Evolutionary conservation across 2,888 invertebrate species (phyloP).

Genomic region (Zhuqinia jingwanae): DNA sequence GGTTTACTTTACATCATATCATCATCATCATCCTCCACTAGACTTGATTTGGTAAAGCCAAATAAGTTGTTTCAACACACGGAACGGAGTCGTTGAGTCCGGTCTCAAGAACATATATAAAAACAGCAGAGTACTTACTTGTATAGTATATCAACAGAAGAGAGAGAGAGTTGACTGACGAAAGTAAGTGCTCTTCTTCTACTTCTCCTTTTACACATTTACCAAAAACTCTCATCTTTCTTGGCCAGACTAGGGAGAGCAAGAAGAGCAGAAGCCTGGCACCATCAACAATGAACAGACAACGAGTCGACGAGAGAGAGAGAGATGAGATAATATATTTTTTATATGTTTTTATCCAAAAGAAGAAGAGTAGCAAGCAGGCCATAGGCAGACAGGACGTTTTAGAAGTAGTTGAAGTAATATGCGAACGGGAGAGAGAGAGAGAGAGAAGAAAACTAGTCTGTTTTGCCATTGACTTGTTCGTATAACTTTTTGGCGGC

Average conservation of each 20-base stretch:
- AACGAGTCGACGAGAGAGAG: constrained; percentile 64
- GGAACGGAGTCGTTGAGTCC: constrained; percentile 57
- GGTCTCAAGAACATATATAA: constrained; percentile 51
- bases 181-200: constrained; percentile 64
- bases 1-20: no score
- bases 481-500: constrained; percentile 70
- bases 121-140: no score
- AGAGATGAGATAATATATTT: constrained; percentile 67
- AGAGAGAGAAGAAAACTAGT: no score
- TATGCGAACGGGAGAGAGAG: constrained; percentile 29
- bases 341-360: constrained; percentile 58
- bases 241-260: constrained; percentile 58
- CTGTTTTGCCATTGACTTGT: constrained; percentile 68
- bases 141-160: no score
- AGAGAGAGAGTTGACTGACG: constrained; percentile 40
- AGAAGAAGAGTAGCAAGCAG: constrained; percentile 28
- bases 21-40: constrained; percentile 8
- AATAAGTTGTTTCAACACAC: constrained; percentile 19
- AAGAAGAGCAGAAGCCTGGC: constrained; percentile 70
- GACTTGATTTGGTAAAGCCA: not conserved
- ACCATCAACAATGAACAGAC: constrained; percentile 72
- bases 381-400: constrained; percentile 21
- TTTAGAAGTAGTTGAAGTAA: not conserved
- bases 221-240: constrained; percentile 59
- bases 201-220: constrained; percentile 55